A percentile compares a stretch with the other conserved stretches of the same genome.
Evolutionary conservation across 2,888 invertebrate species (phyloP).

Genomic region (Leptinotarsa peninsularis): DNA sequence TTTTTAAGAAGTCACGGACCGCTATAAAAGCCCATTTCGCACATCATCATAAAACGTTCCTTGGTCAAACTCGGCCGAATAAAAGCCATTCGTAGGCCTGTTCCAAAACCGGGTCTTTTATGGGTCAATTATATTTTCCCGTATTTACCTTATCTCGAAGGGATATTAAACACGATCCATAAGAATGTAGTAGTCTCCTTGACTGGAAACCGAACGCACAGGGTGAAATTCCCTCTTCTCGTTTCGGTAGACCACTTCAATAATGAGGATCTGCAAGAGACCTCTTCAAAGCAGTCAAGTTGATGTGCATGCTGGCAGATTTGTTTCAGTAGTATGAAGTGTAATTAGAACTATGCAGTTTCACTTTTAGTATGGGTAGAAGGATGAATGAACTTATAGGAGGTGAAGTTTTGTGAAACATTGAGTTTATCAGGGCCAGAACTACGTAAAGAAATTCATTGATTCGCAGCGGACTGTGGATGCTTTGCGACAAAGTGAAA

Average conservation of each 20-base stretch:
- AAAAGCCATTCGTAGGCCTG: conserved; percentile 7
- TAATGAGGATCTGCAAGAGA: conserved; percentile 49
- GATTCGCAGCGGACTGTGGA: background rate
- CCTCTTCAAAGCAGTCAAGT: conserved; percentile 43
- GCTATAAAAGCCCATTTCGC: background rate
- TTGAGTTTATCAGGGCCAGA: background rate
- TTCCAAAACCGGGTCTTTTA: conserved; percentile 11
- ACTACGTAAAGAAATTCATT: background rate
- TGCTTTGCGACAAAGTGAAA: background rate
- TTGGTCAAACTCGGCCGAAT: conserved; percentile 5
- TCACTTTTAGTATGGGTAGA: conserved; percentile 9
- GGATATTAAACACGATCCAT: conserved; percentile 23
- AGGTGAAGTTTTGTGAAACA: conserved; percentile 12
- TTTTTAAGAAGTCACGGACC: background rate
- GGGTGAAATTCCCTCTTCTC: conserved; percentile 36
- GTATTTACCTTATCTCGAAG: conserved; percentile 18
- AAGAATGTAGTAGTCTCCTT: conserved; percentile 19
- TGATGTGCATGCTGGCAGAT: conserved; percentile 40
- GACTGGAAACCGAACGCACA: conserved; percentile 13
- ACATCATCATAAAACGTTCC: conserved; percentile 14
- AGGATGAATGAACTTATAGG: conserved; percentile 3
- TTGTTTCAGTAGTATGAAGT: conserved; percentile 32
- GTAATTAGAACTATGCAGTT: conserved; percentile 37
- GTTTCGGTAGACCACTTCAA: conserved; percentile 53
- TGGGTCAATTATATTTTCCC: conserved; percentile 24